Base-by-base conservation (phyloP, 2,888 invertebrate species). In the Lycophotia porphyrea region DNA sequence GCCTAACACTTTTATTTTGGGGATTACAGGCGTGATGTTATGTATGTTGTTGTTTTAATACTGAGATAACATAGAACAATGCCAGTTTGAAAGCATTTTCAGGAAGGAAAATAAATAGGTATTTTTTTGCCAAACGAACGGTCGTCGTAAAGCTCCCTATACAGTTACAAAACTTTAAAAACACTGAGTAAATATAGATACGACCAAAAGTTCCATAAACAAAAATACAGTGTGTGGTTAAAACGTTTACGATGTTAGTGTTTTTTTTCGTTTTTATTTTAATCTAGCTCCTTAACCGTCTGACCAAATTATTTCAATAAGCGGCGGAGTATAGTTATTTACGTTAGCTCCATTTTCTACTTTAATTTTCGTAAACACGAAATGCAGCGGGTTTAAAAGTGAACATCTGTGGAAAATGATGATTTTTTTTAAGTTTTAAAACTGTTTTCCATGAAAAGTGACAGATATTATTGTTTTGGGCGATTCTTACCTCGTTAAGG, bases 221-320 rank as follows among this genome's bases (percentile, higher is more conserved):
- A 52, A 27, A 79, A 44, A 66, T 42, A 66, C 36, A 39, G 31
- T 47, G 15, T 21, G 44, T 55, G 73, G 80, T 55, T 65, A 67
- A 72, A 78, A 78, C 49, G 39, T 66, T 71, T 34, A 47, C 52
- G n/a, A 24, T 67, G 73, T 61, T 39, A 44, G 61, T 27, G 31
- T 79, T 71, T 69, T 71, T 69, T 63, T 80, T 49, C 24, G 36
- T 13, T 61, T 66, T 66, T 61, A 27, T 15, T 47, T 42, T 67
- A 39, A 55, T 71, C 27, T 61, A 52, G 18, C 21, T 61, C 61
- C 36, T 44, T 39, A 79, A 34, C 47, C 27, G 31, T 31, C 72
- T 36, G 58, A 31, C 31, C 27, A 44, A 65, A 52, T 79, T 49
- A 27, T 55, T 52, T 47, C 63, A 73, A 63, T 73, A 34, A 67